Base-by-base conservation (phyloP, 2,888 invertebrate species). In the Xestia xanthographa region DNA sequence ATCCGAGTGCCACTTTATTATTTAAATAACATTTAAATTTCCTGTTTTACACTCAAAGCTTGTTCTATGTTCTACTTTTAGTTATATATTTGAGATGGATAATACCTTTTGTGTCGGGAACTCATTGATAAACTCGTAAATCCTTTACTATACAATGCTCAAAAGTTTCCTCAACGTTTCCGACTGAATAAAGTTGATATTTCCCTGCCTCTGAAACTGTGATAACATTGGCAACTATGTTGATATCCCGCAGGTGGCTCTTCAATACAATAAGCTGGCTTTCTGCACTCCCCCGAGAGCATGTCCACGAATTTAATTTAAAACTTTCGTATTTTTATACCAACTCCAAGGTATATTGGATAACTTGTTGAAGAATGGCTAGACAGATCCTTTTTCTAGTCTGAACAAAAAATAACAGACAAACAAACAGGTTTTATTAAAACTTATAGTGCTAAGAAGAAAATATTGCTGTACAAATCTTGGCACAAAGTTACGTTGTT, bases 271-370 rank as follows among this genome's bases (percentile, higher is more conserved):
- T 88, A 90, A 90, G 87, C 86, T 80, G 72, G 84, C 77, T 81
- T 76, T 78, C 77, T 69, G 66, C 66, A 66, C 74, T 78, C 80
- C 87, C 77, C 82, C 34, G 62, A 87, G 89, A 86, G 81, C 85
- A 86, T 86, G 90, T 88, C 84, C 84, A 82, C 81, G 83, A 91
- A 92, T 93, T 92, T 92, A 91, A 93, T 93, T 93, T 92, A 89
- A 92, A 93, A 93, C 90, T 94, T 92, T 91, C 81, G 76, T 86
- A 91, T 92, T 92, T 91, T 92, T 89, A 89, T 87, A 84, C 82
- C 81, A 83, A 84, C 84, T 82, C 77, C 45, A 65, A 80, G 74
- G 86, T 85, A 89, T 90, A 91, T 91, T 90, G 87, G 83, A 90
- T 88, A 90, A 88, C 79, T 89, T 89, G 84, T 80, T 82, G 66